Base-by-base conservation (phyloP, 2,113 vertebrate species). In the Chloebia gouldiae region DNA sequence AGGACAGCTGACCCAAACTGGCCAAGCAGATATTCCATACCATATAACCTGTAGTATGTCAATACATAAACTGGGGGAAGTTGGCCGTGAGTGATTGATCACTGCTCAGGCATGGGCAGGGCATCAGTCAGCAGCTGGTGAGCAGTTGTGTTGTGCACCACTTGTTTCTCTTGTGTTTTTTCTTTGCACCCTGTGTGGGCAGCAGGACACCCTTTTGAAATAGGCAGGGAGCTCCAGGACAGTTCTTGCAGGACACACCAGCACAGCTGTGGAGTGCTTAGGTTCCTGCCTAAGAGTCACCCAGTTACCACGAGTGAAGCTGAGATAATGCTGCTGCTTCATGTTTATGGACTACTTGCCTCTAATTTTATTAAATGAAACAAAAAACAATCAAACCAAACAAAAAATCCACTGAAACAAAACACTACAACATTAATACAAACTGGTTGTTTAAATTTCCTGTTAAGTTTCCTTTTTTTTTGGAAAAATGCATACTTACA, bases 251-350 rank as follows among this genome's bases (percentile, higher is more conserved):
- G 59, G 57, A 39, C 56, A 37, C 4, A 11, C 12, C 19, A 39
- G 27, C 0, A 0, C 61, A n/a, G 22, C 18, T 45, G 23, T 2
- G 2, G 64, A 47, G 44, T 2, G 2, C 44, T 22, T 1, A 19
- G 0, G 37, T 63, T 78, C 56, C 49, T 35, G 28, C 2, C 0
- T 19, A 4, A 20, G 83, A 44, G 47, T 54, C 0, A 1, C 33
- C 21, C 18, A 30, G 31, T 37, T 49, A 35, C 22, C 27, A 3
- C 0, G 2, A 4, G 1, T 0, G 5, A 82, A 83, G 57, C 61
- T 71, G 75, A 28, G 7, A 35, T 35, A 7, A 6, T 20, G 20
- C 44, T 59, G 2, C 47, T 47, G 49, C 33, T 40, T 91, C 22
- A 3, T 5, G 2, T 40, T 18, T 2, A 0, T 39, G 35, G 60